Evolutionary conservation across 2,888 invertebrate species (phyloP), one percentile per base, ranked within the genome.

Genomic region (Drosophila merina): DNA sequence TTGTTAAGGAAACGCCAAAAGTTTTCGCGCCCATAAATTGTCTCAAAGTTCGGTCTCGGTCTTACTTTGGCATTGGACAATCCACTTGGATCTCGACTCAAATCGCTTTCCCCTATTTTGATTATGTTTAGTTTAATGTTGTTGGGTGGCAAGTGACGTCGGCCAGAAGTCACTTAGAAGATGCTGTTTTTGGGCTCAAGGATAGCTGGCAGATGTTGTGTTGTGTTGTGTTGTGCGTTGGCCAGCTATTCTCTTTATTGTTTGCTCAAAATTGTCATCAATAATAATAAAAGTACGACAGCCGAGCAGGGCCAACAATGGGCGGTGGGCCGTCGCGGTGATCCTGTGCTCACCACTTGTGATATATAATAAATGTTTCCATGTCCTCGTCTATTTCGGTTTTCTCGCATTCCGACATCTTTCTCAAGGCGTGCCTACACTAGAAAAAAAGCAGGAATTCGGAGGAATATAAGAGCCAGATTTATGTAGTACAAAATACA

Each of bases 251-350:
- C 67, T 55, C 68, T 88, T 88, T 88, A 84, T 84, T 88, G 88
- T 88, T 77, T 76, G 77, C 88, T 88, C 86, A 84, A 84, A 85
- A 85, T 80, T 86, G 88, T 85, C 88, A 88, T 85, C 85, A 88
- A 88, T 85, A 85, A 85, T 88, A 86, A 85, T 88, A 84, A 83
- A 88, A 80, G 83, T 72, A 71, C 67, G 75, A 62, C 73, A 49
- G 64, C 74, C 52, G 51, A 63, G 75, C 56, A 25, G 44, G 69
- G 44, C 45, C 76, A 66, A 74, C 73, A 77, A 74, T 80, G 78
- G 64, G 58, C 84, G 57, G 44, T 26, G 68, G 57, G 48, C 58
- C 38, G 12, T 38, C 7, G n/a, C 68, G 72, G 71, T 72, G 57
- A 71, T 73, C 74, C 76, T 66, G 70, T 73, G 8, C 20, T 63